phyloP scores from a whole-genome alignment of 2,113 vertebrate genomes.

The Myrmophylax atrothorax region DNA sequence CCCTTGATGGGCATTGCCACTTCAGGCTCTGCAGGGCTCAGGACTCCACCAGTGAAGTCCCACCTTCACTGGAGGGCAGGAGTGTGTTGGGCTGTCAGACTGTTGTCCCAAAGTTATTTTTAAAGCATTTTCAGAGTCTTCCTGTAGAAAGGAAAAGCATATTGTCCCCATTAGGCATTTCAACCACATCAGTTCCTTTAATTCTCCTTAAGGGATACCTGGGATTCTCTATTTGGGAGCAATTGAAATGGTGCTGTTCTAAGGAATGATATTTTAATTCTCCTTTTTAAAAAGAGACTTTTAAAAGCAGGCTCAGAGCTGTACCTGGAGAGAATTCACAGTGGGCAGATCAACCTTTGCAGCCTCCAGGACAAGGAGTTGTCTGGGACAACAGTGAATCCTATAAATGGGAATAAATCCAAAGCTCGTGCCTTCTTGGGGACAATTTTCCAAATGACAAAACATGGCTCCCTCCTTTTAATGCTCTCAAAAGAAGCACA shows the following conservation, averaged over 20 bases:
- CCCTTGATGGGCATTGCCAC: no score
- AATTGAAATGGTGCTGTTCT: background rate
- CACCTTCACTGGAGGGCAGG: background rate
- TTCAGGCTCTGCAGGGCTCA: background rate
- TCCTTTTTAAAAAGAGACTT: background rate
- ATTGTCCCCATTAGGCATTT: background rate
- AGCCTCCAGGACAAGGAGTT: background rate
- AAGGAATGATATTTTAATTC: background rate
- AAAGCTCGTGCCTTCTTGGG: accelerated
- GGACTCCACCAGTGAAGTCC: background rate
- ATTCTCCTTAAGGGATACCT: background rate
- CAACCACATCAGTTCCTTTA: background rate
- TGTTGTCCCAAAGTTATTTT: background rate
- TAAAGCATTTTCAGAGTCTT: background rate
- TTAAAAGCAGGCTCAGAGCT: background rate
- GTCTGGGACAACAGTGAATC: background rate
- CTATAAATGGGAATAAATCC: accelerated
- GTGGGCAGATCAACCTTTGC: background rate
- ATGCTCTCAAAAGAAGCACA: background rate
- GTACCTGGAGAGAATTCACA: background rate
- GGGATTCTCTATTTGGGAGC: constrained; percentile 10
- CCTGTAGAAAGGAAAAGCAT: background rate
- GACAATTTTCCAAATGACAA: background rate
- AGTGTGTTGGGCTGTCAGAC: background rate
- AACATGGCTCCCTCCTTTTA: background rate